Evolutionary conservation across 2,113 vertebrate genomes (phyloP).

Genomic region (Dolichotis patagonum): DNA sequence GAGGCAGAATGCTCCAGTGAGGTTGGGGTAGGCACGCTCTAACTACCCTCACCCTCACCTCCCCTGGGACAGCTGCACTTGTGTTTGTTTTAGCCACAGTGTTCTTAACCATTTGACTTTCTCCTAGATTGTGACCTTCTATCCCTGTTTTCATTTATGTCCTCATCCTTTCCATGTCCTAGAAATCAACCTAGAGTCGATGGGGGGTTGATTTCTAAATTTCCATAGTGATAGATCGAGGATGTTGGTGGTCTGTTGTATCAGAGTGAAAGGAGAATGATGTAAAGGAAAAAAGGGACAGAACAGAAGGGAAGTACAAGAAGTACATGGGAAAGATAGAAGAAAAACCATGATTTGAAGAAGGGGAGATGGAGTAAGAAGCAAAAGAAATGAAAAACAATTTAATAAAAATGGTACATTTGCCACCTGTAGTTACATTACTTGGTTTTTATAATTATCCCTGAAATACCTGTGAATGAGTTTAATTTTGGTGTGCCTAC

Average conservation of each 20-base stretch:
- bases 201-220: constrained; percentile 53
- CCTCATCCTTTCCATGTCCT: constrained; percentile 24
- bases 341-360: constrained; percentile 48
- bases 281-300: not conserved
- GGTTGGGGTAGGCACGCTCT: not conserved
- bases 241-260: constrained; percentile 1
- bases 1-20: not conserved
- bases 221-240: constrained; percentile 51
- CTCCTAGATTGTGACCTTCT: constrained; percentile 50
- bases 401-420: constrained; percentile 16
- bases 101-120: constrained; percentile 47
- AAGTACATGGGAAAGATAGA: constrained; percentile 34
- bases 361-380: constrained; percentile 53
- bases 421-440: constrained; percentile 39
- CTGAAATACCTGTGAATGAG: constrained; percentile 21
- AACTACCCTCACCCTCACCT: not conserved
- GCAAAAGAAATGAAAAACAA: constrained; percentile 41
- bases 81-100: not conserved
- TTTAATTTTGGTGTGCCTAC: constrained; percentile 53
- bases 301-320: constrained; percentile 39
- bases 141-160: constrained; percentile 12
- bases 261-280: constrained; percentile 9
- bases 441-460: constrained; percentile 54
- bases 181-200: not conserved
- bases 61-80: not conserved